Percentiles rank a stretch among this genome's conserved stretches.
Evolutionary conservation across 2,797 vertebrate species (phyloP).

Genomic region (Poeciliopsis presidionis): DNA sequence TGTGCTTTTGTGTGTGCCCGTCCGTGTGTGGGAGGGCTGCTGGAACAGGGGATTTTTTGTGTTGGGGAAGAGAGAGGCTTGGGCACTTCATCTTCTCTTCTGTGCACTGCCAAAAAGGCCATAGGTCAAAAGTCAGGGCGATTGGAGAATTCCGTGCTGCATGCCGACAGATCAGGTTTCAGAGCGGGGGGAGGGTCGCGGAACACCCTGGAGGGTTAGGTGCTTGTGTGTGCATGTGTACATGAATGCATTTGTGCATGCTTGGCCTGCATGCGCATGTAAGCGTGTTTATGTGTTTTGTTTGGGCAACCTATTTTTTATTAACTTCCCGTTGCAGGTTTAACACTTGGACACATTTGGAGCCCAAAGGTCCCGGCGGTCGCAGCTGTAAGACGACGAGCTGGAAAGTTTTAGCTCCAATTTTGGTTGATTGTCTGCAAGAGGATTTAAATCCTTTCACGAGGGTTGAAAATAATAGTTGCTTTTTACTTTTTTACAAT

Average conservation of each 20-base stretch:
- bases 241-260: constrained; percentile 20
- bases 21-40: constrained; percentile 75
- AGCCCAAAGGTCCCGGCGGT: constrained; percentile 37
- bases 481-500: neutral
- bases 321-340: constrained; percentile 57
- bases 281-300: constrained; percentile 65
- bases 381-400: constrained; percentile 39
- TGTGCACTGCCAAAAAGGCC: constrained; percentile 86
- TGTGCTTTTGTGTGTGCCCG: constrained; percentile 44
- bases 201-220: constrained; percentile 80
- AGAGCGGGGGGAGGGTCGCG: constrained; percentile 75
- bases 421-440: constrained; percentile 27
- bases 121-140: constrained; percentile 89
- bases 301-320: constrained; percentile 58
- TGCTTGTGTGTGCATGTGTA: constrained; percentile 62
- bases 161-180: constrained; percentile 88
- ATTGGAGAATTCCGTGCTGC: constrained; percentile 87
- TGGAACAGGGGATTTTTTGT: constrained; percentile 88
- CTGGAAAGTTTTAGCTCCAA: constrained; percentile 51
- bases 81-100: constrained; percentile 89
- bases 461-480: neutral
- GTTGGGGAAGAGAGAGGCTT: constrained; percentile 80
- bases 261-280: constrained; percentile 8
- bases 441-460: constrained; percentile 6
- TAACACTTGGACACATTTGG: constrained; percentile 48